A percentile compares a stretch with the other conserved stretches of the same genome.
Evolutionary conservation across 2,888 invertebrate species (phyloP).

Genomic region (Iselma pallidipennis): DNA sequence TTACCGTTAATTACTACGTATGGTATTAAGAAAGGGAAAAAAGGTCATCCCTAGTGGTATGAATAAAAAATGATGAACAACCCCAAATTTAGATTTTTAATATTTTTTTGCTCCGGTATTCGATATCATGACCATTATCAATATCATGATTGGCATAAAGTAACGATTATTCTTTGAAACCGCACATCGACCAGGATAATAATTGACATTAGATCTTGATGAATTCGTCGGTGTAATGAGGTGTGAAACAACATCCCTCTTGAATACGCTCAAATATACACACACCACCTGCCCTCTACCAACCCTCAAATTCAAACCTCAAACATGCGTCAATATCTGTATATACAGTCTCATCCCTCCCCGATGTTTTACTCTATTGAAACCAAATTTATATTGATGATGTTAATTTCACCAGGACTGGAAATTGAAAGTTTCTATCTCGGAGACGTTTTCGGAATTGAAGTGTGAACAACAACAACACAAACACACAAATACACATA

Average conservation of each 20-base stretch:
- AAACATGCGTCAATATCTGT: neutral
- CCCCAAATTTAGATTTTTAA: no score
- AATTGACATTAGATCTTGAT: slow-evolving; percentile 29
- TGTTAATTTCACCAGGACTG: slow-evolving; percentile 8
- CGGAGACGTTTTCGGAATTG: neutral
- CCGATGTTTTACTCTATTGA: slow-evolving; percentile 12
- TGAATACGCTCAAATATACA: neutral
- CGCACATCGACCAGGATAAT: slow-evolving; percentile 11
- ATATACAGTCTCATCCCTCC: neutral
- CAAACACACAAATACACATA: neutral
- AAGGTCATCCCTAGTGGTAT: no score
- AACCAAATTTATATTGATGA: slow-evolving; percentile 16
- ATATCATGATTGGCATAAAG: no score
- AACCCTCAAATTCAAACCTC: no score
- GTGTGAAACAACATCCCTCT: slow-evolving; percentile 14
- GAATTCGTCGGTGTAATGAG: slow-evolving; percentile 22
- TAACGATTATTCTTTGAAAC: neutral
- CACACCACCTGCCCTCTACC: no score
- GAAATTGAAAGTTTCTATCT: neutral
- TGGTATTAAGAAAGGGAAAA: no score
- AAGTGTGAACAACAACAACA: neutral
- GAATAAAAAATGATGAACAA: no score
- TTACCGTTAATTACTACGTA: no score
- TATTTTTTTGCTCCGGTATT: no score
- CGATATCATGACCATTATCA: no score